phyloP scores from a whole-genome alignment of 2,888 invertebrate species.

The Cephalotes varians region DNA sequence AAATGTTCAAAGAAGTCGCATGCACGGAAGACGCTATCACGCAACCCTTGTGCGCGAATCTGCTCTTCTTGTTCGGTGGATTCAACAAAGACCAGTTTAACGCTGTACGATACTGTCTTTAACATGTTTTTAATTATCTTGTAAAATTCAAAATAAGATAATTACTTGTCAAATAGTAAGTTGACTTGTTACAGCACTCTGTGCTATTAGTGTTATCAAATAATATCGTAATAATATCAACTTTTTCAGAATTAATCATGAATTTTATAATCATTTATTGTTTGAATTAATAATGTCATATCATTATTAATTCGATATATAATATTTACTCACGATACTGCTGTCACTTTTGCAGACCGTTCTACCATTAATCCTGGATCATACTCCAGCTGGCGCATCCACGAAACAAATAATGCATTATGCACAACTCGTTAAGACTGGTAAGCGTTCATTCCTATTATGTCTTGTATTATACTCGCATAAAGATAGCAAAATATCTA shows the following conservation, averaged over 20 bases:
- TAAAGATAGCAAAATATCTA: background rate
- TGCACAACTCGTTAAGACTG: slow-evolving; percentile 79
- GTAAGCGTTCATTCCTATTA: slow-evolving; percentile 63
- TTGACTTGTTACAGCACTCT: background rate
- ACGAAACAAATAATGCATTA: slow-evolving; percentile 81
- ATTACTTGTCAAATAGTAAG: background rate
- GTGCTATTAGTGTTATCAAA: background rate
- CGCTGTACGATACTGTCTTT: slow-evolving; percentile 59
- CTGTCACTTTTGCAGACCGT: slow-evolving; percentile 69
- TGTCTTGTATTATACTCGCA: background rate
- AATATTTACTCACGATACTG: background rate
- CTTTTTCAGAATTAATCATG: background rate
- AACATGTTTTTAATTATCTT: background rate
- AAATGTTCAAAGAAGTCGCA: slow-evolving; percentile 85
- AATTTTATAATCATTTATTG: background rate
- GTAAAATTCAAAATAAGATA: too few species aligned
- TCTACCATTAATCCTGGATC: slow-evolving; percentile 78
- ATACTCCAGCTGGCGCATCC: slow-evolving; percentile 82
- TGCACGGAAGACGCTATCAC: slow-evolving; percentile 88
- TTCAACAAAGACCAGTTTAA: slow-evolving; percentile 88
- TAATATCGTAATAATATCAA: background rate
- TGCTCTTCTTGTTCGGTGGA: slow-evolving; percentile 89
- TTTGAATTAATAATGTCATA: background rate
- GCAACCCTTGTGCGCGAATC: slow-evolving; percentile 89
- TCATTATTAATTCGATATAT: slow-evolving; percentile 2